Evolutionary conservation across 2,113 vertebrate species (phyloP).

Genomic region (Tragulus kanchil): DNA sequence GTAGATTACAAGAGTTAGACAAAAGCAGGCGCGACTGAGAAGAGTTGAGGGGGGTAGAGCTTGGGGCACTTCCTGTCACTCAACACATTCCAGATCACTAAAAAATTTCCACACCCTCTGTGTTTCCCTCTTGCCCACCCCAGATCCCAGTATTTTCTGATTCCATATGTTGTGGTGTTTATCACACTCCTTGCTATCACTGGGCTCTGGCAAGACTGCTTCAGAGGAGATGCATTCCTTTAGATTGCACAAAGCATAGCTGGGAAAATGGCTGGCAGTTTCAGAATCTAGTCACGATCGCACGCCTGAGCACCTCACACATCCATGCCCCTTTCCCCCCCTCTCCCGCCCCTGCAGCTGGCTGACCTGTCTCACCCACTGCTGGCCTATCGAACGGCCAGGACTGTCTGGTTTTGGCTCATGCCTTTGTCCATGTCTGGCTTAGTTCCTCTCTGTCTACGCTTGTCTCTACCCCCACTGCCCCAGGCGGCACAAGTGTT

Average conservation of each 20-base stretch:
- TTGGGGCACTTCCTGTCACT: constrained; percentile 91
- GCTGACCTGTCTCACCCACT: constrained; percentile 91
- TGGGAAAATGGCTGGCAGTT: constrained; percentile 86
- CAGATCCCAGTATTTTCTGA: constrained; percentile 71
- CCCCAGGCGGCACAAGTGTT: constrained; percentile 89
- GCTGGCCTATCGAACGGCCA: constrained; percentile 91
- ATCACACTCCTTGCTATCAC: constrained; percentile 13
- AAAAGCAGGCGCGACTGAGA: constrained; percentile 89
- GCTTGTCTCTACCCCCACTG: constrained; percentile 83
- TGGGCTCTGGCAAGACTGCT: constrained; percentile 51
- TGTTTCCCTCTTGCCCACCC: constrained; percentile 65
- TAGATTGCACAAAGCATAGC: constrained; percentile 84
- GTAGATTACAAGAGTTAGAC: constrained; percentile 92
- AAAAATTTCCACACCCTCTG: constrained; percentile 80
- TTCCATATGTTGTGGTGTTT: constrained; percentile 50
- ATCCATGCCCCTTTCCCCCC: constrained; percentile 73
- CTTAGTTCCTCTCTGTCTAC: constrained; percentile 92
- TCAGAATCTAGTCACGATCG: constrained; percentile 85
- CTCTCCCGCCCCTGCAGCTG: constrained; percentile 89
- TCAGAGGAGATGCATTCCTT: constrained; percentile 80
- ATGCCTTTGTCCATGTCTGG: constrained; percentile 98
- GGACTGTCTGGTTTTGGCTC: constrained; percentile 94
- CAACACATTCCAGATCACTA: constrained; percentile 90
- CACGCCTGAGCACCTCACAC: constrained; percentile 89
- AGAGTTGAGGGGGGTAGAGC: constrained; percentile 79